Percentiles rank a stretch among this genome's conserved stretches.
Evolutionary conservation across 2,797 vertebrate genomes (phyloP).

Genomic region (Octomys mimax): DNA sequence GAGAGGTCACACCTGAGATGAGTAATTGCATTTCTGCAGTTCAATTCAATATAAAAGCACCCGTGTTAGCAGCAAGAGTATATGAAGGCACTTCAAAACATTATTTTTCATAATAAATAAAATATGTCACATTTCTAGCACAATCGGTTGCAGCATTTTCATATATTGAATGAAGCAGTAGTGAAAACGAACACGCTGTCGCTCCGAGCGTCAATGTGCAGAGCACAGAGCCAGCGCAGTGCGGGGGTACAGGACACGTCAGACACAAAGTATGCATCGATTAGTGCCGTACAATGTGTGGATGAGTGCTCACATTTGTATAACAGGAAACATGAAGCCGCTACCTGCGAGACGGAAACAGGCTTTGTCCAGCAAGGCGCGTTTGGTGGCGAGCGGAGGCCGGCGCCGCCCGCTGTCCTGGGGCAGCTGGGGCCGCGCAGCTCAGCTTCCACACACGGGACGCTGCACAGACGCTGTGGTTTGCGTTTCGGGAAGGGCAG

Average conservation of each 20-base stretch:
- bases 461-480: not conserved
- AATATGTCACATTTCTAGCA: not conserved
- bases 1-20: not conserved
- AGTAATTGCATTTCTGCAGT: not conserved
- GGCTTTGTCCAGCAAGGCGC: not conserved
- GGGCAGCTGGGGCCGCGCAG: not conserved
- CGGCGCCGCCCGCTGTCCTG: too few relatives aligned
- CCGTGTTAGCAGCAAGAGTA: not conserved
- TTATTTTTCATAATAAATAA: not conserved
- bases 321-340: not conserved
- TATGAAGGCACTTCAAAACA: not conserved
- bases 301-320: not conserved
- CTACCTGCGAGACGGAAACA: not conserved
- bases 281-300: not conserved
- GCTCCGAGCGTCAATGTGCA: not conserved
- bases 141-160: not conserved
- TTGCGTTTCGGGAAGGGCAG: not conserved
- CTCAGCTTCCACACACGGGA: rapidly evolving
- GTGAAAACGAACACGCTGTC: not conserved
- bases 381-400: too few relatives aligned
- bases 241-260: not conserved
- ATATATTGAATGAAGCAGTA: not conserved
- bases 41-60: not conserved
- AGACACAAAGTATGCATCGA: not conserved
- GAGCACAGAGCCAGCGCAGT: too few relatives aligned